These are phyloP conservation scores for Sceloporus undulatus DNA, from an alignment of 2,113 vertebrate genomes.

Conservation along the genomic window DNA sequence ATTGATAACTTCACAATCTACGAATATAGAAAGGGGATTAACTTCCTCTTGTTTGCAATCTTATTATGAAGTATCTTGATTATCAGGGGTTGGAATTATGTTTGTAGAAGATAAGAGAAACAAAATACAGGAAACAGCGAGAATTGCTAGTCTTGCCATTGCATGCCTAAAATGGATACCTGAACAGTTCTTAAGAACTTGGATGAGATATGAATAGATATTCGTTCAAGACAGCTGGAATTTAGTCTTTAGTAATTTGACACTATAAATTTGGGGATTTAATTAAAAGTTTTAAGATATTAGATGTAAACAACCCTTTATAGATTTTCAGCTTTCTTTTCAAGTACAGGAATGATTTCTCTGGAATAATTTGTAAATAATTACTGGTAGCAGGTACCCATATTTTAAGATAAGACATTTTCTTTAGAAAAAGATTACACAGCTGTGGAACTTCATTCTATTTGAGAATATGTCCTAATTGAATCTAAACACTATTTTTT, in stretches of 20 bases:
- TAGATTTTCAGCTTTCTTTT: neutral
- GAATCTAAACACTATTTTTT: neutral
- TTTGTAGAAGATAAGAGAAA: neutral
- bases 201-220: neutral
- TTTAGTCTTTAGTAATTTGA: neutral
- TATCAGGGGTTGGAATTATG: neutral
- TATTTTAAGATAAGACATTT: neutral
- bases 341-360: neutral
- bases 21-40: neutral
- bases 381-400: neutral
- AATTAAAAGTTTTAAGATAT: neutral
- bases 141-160: neutral
- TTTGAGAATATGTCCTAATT: no score
- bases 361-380: neutral
- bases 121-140: neutral
- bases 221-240: neutral
- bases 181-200: neutral
- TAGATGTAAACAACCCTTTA: neutral
- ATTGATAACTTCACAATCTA: neutral
- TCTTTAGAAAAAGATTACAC: neutral
- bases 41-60: neutral
- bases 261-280: neutral
- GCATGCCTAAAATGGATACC: neutral
- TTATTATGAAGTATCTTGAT: neutral
- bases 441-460: no score